Conservation (phyloP, 2,113 vertebrate species). For the Syngnathus floridae region DNA sequence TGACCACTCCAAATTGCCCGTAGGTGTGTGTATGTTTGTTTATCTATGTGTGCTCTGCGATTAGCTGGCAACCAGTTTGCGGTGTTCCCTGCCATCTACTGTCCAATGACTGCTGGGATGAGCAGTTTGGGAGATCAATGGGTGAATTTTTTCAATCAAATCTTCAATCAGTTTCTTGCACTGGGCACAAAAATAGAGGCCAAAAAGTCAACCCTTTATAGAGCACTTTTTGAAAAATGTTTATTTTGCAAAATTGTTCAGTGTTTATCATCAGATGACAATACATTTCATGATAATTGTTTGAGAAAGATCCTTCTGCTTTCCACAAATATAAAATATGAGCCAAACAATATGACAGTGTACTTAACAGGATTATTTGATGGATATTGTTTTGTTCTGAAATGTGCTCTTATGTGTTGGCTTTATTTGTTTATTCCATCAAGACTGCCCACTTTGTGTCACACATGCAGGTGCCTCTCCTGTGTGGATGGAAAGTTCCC, state of each 20-base stretch:
- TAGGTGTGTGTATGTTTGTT: too few relatives aligned
- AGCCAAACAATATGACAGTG: neutral
- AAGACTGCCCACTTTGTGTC: neutral
- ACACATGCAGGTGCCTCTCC: conserved; percentile 80
- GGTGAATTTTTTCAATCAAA: too few relatives aligned
- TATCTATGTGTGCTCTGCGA: too few relatives aligned
- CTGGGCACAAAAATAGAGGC: too few relatives aligned
- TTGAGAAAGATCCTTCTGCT: neutral
- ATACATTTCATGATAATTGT: neutral
- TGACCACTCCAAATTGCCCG: too few relatives aligned
- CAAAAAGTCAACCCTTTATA: neutral
- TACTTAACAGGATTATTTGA: neutral
- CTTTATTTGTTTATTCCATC: neutral
- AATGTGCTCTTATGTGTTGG: neutral
- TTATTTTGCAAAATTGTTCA: neutral
- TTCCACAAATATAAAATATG: neutral
- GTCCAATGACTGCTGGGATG: too few relatives aligned
- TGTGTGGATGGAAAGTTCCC: conserved; percentile 91
- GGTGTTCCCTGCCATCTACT: too few relatives aligned
- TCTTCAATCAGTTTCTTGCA: too few relatives aligned
- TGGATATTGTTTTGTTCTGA: neutral
- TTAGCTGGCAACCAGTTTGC: too few relatives aligned
- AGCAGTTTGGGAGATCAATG: too few relatives aligned
- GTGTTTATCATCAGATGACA: neutral
- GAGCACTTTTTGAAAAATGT: neutral